Base-by-base conservation (phyloP, 2,888 invertebrate species). In the Nowickia ferox region DNA sequence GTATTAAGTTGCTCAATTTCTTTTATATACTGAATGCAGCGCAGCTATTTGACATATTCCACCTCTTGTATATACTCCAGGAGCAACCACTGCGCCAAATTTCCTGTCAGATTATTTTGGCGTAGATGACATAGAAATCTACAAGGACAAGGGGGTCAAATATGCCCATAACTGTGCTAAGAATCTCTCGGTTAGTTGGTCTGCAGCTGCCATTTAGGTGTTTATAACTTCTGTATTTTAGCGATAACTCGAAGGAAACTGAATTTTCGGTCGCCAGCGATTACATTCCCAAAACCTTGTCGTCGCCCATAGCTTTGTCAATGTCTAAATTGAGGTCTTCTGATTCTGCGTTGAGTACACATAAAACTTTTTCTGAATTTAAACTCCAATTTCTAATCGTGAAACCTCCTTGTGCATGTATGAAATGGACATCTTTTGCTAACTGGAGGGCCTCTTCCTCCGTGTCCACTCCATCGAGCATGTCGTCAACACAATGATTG, bases 241-340 rank as follows among this genome's bases (percentile, higher is more conserved):
- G 5, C 11, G 68, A 65, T 11, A 84, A 15, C 15, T 51, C 55
- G 40, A 57, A 84, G 1, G 63, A 11, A 19, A 76, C 51, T 15
- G 15, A 13, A 42, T 76, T 68, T 44, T 48, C 40, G 15, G 65
- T 38, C 0, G 72, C 11, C 13, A 63, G 9, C 84, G 77, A 85
- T 84, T 81, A 84, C 61, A 85, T 87, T 0, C 87, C 51, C 10
- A 83, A n/a, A n/a, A n/a, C n/a, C n/a, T n/a, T n/a, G n/a, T n/a
- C n/a, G n/a, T n/a, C n/a, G n/a, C n/a, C n/a, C n/a, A n/a, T n/a
- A n/a, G n/a, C n/a, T n/a, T n/a, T n/a, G n/a, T n/a, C n/a, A n/a
- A n/a, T n/a, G n/a, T n/a, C n/a, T n/a, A n/a, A n/a, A n/a, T n/a
- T n/a, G n/a, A n/a, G n/a, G n/a, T n/a, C n/a, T n/a, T n/a, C n/a